Conservation (phyloP, 2,797 vertebrate genomes). For the Eidolon dupreanum region DNA sequence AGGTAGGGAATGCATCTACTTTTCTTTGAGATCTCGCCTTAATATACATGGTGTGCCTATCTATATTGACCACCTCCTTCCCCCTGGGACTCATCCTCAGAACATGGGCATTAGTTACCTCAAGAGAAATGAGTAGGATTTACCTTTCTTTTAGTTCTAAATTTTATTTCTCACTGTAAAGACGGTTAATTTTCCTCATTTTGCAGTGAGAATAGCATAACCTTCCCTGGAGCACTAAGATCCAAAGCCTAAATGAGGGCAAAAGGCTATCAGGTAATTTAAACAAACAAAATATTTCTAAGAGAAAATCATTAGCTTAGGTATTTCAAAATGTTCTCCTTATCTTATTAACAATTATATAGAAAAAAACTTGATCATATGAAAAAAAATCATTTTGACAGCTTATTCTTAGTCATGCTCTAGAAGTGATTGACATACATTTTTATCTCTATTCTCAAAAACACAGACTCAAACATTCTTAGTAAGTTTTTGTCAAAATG, state of each 20-base stretch:
- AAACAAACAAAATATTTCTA: background rate
- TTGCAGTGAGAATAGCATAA: background rate
- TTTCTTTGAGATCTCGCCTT: background rate
- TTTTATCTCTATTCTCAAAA: background rate
- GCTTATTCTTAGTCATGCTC: background rate
- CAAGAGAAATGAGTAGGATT: background rate
- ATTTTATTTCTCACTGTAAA: background rate
- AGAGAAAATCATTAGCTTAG: background rate
- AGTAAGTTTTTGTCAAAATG: background rate
- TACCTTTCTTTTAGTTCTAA: background rate
- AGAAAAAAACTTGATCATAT: background rate
- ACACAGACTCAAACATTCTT: background rate
- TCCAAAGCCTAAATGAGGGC: background rate
- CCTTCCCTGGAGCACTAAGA: background rate
- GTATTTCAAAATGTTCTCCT: background rate
- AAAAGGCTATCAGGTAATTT: background rate
- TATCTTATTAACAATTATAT: background rate
- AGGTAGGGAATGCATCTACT: too few species aligned
- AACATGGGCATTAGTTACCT: background rate
- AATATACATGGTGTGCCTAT: background rate
- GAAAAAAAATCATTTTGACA: background rate
- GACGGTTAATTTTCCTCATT: background rate
- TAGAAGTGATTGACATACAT: background rate
- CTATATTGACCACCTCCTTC: background rate
- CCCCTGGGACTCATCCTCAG: background rate